Evolutionary conservation across 2,888 invertebrate genomes (phyloP), one percentile per base, ranked within the genome.

Genomic region (Zygaena filipendulae): DNA sequence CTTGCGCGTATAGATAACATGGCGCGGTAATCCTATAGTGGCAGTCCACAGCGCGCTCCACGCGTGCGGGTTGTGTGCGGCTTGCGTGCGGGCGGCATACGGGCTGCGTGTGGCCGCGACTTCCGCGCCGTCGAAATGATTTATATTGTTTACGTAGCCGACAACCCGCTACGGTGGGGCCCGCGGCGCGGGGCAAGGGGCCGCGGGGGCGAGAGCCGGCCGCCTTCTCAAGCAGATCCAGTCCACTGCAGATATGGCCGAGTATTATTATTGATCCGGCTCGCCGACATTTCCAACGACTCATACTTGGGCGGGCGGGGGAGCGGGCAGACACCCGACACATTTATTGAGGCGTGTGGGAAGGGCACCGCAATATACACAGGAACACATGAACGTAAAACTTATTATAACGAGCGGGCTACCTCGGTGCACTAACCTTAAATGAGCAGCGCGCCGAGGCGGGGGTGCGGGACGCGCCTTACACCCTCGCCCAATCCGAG

Each of bases 201-300:
- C 48, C 36, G 47, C 46, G 47, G 39, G 36, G 40, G 38, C 33
- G 43, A 42, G 39, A 49, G 51, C 50, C 50, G 57, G 61, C 39
- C 45, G 68, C 58, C 67, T 74, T 66, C 75, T 72, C 72, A 70
- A 75, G 72, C 69, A 69, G 66, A 67, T 72, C 66, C 69, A 62
- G 74, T 72, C 74, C 75, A 70, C 75, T 75, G 75, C 77, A 77
- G 79, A 77, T 75, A 75, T 77, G 74, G 70, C 58, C 74, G 71
- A 72, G 75, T 77, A 72, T 81, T 79, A 79, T 79, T 77, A 80
- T 81, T 69, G 80, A 81, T 77, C 80, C 75, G 62, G 59, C 55
- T 58, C 52, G 64, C 48, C 47, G 49, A 49, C 47, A 52, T 52
- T 74, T 72, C 70, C 74, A 68, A 71, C 68, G 60, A 64, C 69